These are phyloP conservation scores for Onychorhynchus coronatus DNA, from an alignment of 2,113 vertebrate species.

Conservation along the genomic window DNA sequence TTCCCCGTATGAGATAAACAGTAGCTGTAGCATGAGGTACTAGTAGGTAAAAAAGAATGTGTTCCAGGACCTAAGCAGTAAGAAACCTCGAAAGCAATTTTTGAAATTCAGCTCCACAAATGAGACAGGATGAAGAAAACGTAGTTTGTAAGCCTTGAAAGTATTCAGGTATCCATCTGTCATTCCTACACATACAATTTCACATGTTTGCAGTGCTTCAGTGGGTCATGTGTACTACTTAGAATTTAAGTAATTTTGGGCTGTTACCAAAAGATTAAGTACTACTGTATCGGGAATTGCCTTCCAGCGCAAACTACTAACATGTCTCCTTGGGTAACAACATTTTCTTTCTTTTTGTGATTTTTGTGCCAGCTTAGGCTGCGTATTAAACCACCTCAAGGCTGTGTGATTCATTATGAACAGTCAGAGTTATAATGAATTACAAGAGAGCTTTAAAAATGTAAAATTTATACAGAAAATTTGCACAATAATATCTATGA, in stretches of 20 bases:
- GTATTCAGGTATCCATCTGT: background rate
- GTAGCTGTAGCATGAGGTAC: background rate
- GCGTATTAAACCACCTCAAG: background rate
- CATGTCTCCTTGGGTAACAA: background rate
- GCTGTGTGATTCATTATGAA: background rate
- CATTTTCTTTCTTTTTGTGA: background rate
- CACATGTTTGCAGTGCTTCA: background rate
- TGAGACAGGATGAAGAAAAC: background rate
- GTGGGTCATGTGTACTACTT: background rate
- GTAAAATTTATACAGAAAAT: conserved; percentile 21
- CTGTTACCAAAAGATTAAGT: background rate
- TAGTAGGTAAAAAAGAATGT: background rate
- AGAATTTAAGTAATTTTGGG: background rate
- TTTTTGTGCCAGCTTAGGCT: background rate
- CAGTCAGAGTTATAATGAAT: background rate
- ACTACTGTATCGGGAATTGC: background rate
- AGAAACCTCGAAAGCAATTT: background rate
- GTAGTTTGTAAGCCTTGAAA: background rate
- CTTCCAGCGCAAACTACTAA: background rate
- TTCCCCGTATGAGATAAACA: background rate
- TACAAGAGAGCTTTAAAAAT: conserved; percentile 13
- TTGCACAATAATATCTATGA: conserved; percentile 45
- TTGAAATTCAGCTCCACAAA: background rate
- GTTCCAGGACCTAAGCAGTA: background rate
- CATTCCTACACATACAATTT: background rate